Base-by-base conservation (phyloP, 2,797 vertebrate genomes). In the Gymnopithys bicolor region DNA sequence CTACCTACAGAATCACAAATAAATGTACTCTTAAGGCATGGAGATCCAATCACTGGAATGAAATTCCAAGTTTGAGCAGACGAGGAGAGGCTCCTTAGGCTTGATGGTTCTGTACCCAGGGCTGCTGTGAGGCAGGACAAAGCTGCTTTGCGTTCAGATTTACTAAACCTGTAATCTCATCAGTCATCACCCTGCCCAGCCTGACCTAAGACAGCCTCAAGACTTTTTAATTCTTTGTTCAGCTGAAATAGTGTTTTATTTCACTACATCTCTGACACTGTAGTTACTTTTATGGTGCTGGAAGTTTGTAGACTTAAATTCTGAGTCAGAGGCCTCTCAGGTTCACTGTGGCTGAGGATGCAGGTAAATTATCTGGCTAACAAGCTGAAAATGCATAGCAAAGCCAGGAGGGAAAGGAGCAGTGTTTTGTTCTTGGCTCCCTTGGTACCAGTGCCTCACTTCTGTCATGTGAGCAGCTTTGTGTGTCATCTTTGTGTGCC, bases 391-490 rank as follows among this genome's bases (percentile, higher is more conserved):
- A 64, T 58, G 12, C 63, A 33, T 33, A 58, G 33, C 25, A 46
- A 19, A 27, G 39, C 5, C 30, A 6, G 6, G 14, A 8, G 22
- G 13, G 12, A 59, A 41, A 41, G 32, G 33, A 82, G 16, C 6
- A 49, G 55, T 15, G 2, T 45, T 41, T 23, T 75, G 23, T 4
- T 80, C 22, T 39, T 63, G 35, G 35, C 43, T 73, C 37, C 3
- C 10, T 46, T 46, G 52, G 30, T 59, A 52, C 30, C 11, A 10
- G 39, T 59, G 2, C 9, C 23, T 49, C 19, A 9, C 4, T 19
- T 10, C 22, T n/a, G 11, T 19, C 7, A 4, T 1, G 0, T 6
- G 18, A 8, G 2, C 10, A 13, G 59, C 73, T 91, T 14, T 45
- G 13, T 17, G 11, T 51, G 30, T 27, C 6, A 28, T 16, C 73